These are phyloP conservation scores for Coluber constrictor DNA, from an alignment of 2,797 vertebrate genomes.

Conservation along the genomic window DNA sequence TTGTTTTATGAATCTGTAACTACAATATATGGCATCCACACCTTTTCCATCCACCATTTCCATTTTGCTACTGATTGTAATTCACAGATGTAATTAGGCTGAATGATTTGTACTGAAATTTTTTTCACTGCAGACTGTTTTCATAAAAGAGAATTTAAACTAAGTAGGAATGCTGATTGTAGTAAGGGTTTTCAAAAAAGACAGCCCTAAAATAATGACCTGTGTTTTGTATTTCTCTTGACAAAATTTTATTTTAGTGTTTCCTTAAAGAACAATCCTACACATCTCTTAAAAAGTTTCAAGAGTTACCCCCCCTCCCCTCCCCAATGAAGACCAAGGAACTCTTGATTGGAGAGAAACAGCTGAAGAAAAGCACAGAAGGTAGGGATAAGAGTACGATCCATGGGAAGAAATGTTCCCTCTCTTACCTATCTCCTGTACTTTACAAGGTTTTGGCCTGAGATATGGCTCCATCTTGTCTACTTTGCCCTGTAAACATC, in stretches of 20 bases:
- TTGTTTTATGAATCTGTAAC: not conserved
- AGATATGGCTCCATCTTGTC: not conserved
- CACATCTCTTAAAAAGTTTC: not conserved
- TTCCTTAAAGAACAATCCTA: not conserved
- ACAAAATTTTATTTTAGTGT: not conserved
- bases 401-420: not conserved
- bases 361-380: not conserved
- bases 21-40: not conserved
- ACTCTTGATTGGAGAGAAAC: not conserved
- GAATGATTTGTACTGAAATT: not conserved
- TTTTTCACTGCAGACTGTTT: not conserved
- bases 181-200: not conserved
- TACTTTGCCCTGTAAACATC: not conserved
- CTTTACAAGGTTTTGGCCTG: not conserved
- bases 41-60: not conserved
- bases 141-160: not conserved
- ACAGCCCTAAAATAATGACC: not conserved
- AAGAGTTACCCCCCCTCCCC: not conserved
- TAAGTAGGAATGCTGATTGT: not conserved
- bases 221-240: not conserved
- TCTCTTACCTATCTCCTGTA: not conserved
- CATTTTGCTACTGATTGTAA: not conserved
- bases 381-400: no score
- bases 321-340: not conserved
- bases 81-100: not conserved